Conservation (phyloP, 2,888 invertebrate species). For the Athalia rosae region DNA sequence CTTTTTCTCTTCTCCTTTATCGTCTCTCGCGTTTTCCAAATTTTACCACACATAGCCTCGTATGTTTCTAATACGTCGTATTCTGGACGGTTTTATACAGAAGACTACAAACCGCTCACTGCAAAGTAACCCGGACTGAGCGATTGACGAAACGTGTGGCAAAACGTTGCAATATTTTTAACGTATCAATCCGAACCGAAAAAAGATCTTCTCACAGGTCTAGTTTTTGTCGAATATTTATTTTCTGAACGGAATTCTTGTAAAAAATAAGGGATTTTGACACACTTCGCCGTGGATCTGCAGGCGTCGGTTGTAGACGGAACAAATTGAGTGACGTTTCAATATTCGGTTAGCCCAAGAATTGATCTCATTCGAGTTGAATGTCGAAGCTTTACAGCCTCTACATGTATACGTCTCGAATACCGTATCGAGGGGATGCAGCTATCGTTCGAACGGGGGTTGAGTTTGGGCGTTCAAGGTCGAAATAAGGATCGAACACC, state of each 20-base stretch:
- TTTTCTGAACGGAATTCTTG: too few species aligned
- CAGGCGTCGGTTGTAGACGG: neutral
- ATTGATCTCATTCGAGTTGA: conserved; percentile 1
- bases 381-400: neutral
- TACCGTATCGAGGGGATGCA: neutral
- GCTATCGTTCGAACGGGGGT: neutral
- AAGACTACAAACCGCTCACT: too few species aligned
- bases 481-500: neutral
- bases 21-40: neutral
- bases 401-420: too few species aligned
- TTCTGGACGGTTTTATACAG: neutral
- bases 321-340: conserved; percentile 29
- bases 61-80: too few species aligned
- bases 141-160: too few species aligned
- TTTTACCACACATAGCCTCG: too few species aligned
- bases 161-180: too few species aligned
- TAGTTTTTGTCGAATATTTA: too few species aligned
- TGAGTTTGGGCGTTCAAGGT: conserved; percentile 2
- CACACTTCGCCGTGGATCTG: too few species aligned
- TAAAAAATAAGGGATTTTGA: neutral
- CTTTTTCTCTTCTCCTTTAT: neutral
- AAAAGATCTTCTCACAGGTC: too few species aligned
- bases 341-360: conserved; percentile 1
- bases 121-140: too few species aligned
- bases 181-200: too few species aligned